Percentiles rank a stretch among this genome's conserved stretches.
These are phyloP conservation scores for Mnemiopsis leidyi DNA, from an alignment of 37 sponge, comb jelly and placozoan species.

Conservation along the genomic window DNA sequence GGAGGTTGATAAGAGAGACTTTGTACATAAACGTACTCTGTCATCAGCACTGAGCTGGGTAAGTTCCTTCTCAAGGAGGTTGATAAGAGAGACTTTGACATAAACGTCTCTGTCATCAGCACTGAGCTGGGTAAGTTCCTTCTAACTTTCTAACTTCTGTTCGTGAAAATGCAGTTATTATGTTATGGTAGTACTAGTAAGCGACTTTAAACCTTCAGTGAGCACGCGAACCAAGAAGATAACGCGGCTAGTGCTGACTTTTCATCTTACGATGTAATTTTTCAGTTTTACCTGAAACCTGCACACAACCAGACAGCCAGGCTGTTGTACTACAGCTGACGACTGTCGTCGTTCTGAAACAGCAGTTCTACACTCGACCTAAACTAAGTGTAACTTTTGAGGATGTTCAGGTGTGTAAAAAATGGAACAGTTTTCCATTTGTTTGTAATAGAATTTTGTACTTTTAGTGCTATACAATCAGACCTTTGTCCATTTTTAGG, in stretches of 20 bases:
- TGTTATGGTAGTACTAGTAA: too few species aligned
- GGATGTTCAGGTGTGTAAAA: conserved; percentile 41
- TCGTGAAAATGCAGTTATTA: too few species aligned
- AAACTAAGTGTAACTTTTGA: conserved; percentile 40
- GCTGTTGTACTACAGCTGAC: conserved; percentile 58
- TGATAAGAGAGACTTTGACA: conserved; percentile 10
- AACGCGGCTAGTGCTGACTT: neutral
- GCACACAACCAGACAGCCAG: conserved; percentile 27
- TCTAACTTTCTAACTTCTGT: too few species aligned
- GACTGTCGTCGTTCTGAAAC: neutral
- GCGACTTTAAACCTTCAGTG: too few species aligned
- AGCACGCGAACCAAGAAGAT: too few species aligned
- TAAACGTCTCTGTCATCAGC: conserved; percentile 1
- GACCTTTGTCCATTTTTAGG: too few species aligned
- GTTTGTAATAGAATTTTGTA: too few species aligned
- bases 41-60: too few species aligned
- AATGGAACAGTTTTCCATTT: too few species aligned
- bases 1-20: too few species aligned
- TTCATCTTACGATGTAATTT: neutral
- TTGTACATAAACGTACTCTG: too few species aligned
- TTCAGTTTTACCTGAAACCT: conserved; percentile 30
- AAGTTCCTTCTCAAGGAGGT: neutral
- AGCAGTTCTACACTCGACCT: conserved; percentile 6
- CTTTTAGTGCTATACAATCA: too few species aligned
- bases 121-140: conserved; percentile 24